Base-by-base conservation (phyloP, 2,888 invertebrate genomes). In the Salpingus planirostris region DNA sequence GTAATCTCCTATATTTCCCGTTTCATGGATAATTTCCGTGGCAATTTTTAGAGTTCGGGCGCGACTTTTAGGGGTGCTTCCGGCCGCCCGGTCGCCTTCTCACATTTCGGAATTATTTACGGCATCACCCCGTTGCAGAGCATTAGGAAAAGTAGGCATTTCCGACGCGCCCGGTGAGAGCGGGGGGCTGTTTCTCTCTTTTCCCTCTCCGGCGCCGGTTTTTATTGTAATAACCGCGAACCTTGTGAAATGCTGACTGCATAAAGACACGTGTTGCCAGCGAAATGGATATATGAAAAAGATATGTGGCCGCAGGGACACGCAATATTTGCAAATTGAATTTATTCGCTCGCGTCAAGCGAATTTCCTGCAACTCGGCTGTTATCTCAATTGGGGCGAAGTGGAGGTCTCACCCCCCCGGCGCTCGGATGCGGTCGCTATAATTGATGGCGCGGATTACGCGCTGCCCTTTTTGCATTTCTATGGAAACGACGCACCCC, bases 161-260 rank as follows among this genome's bases (percentile, higher is more conserved):
- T 53, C 50, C 49, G 42, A 44, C 47, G 47, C 18, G 18, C 5
- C 18, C 8, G 5, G 18, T 6, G 18, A 18, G 18, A 18, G 5
- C 47, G 49, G 45, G 43, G 51, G 44, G 35, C 25, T 29, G 38
- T 29, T n/a, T n/a, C n/a, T n/a, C n/a, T n/a, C n/a, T n/a, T n/a
- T n/a, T n/a, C n/a, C n/a, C n/a, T n/a, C n/a, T n/a, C n/a, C n/a
- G n/a, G 41, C 29, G 38, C 37, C 41, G 48, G 36, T 52, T 57
- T 58, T 56, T 57, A 56, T 58, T 57, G 54, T 54, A 55, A 56
- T 57, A 58, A 58, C 53, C 54, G 53, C 46, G 49, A 49, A 49
- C 52, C 50, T 47, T 47, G 54, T 49, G 52, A 57, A 54, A 55
- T 47, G 52, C 50, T 50, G 54, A 55, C 52, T 51, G 50, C 50